Percentiles rank a stretch among this genome's conserved stretches.
Conservation (phyloP, 2,113 vertebrate species). For the Octodon degus region DNA sequence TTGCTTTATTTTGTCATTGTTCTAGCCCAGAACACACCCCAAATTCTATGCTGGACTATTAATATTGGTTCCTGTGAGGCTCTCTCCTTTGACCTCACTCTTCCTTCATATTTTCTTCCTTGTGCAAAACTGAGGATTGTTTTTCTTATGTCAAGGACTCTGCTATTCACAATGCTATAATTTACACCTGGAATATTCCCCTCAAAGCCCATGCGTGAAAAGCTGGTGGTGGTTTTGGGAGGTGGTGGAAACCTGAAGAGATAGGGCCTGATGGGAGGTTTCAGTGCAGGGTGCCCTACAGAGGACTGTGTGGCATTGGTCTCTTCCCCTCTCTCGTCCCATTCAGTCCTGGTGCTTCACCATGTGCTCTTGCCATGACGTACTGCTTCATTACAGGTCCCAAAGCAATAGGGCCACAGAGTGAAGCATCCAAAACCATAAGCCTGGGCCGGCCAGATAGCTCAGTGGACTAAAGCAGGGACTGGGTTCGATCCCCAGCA, state of each 20-base stretch:
- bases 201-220: neutral
- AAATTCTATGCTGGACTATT: neutral
- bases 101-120: neutral
- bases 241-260: neutral
- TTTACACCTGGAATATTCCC: neutral
- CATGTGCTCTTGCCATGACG: neutral
- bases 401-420: neutral
- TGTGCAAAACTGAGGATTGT: neutral
- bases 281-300: neutral
- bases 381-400: too few relatives aligned
- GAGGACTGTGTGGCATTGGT: neutral
- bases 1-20: neutral
- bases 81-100: neutral
- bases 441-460: neutral
- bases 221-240: neutral
- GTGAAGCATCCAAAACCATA: neutral
- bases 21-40: neutral
- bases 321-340: neutral
- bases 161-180: neutral
- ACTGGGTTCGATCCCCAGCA: too few relatives aligned
- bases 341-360: neutral
- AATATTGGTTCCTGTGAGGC: neutral
- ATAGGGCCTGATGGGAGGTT: neutral
- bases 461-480: too few relatives aligned
- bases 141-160: neutral